Conservation (phyloP, 2,888 invertebrate species). For the Prosapia bicincta region DNA sequence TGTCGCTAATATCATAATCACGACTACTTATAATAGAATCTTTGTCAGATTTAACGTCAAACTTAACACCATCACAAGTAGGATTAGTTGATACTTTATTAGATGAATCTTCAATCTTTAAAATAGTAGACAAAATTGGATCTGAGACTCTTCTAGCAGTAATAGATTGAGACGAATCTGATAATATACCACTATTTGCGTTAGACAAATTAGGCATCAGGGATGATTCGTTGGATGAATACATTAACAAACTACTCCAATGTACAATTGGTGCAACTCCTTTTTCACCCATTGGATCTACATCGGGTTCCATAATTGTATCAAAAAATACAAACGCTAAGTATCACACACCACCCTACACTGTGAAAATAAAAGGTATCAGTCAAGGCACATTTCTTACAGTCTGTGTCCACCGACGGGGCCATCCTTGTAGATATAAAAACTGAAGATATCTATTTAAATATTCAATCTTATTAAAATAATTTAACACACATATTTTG, state of each 20-base stretch:
- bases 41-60: slow-evolving; percentile 19
- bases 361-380: slow-evolving; percentile 8
- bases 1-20: slow-evolving; percentile 16
- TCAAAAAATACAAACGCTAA: slow-evolving; percentile 3
- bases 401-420: slow-evolving; percentile 42
- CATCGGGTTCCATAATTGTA: slow-evolving; percentile 38
- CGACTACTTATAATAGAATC: slow-evolving; percentile 29
- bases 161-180: slow-evolving; percentile 50
- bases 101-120: neutral
- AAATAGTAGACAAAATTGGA: too few species aligned
- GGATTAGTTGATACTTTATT: slow-evolving; percentile 18
- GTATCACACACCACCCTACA: neutral
- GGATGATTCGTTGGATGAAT: slow-evolving; percentile 35
- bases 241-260: slow-evolving; percentile 45
- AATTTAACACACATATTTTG: neutral
- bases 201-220: slow-evolving; percentile 35
- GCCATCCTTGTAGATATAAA: slow-evolving; percentile 47
- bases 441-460: slow-evolving; percentile 32
- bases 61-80: slow-evolving; percentile 32
- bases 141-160: too few species aligned
- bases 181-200: slow-evolving; percentile 50
- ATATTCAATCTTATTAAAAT: slow-evolving; percentile 19
- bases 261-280: slow-evolving; percentile 45
- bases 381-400: neutral
- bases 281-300: slow-evolving; percentile 18